Conservation (phyloP, 2,888 invertebrate genomes). For the Pachydiplax longipennis region DNA sequence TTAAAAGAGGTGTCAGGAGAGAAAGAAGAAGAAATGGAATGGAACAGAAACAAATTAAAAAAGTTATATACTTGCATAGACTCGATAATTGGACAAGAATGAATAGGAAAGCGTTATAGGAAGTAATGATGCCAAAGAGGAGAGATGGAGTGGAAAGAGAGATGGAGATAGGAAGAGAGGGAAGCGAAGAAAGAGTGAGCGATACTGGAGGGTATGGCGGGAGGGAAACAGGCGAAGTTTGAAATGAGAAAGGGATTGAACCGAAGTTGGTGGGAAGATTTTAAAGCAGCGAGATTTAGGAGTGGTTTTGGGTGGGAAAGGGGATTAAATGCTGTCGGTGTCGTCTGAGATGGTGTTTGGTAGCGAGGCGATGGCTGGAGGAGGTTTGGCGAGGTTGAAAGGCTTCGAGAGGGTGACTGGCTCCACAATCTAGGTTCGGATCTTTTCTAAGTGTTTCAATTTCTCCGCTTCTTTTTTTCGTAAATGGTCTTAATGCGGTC, state of each 20-base stretch:
- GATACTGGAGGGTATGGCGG: background rate
- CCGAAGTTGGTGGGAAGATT: constrained; percentile 19
- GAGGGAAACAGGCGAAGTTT: background rate
- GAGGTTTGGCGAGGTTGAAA: background rate
- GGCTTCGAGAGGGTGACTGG: background rate
- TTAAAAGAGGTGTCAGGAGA: no score
- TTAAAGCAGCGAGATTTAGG: constrained; percentile 13
- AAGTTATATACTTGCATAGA: no score
- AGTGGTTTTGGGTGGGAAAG: background rate
- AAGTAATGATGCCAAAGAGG: no score
- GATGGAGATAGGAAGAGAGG: background rate
- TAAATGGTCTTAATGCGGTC: background rate
- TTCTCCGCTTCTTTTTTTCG: background rate
- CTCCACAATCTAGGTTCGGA: background rate
- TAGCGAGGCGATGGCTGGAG: background rate
- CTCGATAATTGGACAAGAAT: no score
- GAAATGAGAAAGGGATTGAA: constrained; percentile 7
- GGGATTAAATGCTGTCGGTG: constrained; percentile 27
- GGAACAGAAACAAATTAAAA: no score
- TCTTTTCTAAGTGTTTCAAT: background rate
- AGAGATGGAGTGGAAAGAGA: no score
- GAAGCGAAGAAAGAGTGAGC: background rate
- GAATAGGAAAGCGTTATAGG: no score
- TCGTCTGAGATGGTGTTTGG: constrained; percentile 26
- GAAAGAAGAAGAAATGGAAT: no score